phyloP scores from a whole-genome alignment of 2,113 vertebrate genomes.

The Pangasianodon hypophthalmus region DNA sequence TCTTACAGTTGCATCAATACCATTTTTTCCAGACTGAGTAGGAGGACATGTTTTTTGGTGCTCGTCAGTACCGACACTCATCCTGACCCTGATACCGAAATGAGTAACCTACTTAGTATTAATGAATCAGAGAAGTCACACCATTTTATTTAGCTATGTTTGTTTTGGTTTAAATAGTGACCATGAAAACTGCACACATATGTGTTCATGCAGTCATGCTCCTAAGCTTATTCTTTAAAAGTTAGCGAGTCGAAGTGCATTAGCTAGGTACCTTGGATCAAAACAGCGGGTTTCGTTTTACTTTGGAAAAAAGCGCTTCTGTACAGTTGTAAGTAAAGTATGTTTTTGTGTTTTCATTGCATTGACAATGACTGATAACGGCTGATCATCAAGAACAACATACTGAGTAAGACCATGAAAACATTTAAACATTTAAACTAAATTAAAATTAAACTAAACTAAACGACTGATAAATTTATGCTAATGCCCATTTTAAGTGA shows the following conservation, averaged over 20 bases:
- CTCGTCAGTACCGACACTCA: no score
- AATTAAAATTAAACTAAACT: no score
- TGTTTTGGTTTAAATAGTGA: not conserved
- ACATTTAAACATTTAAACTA: no score
- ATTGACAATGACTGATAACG: no score
- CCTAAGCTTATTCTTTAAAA: not conserved
- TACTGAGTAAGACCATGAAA: no score
- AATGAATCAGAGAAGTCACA: not conserved
- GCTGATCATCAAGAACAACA: no score
- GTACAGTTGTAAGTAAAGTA: no score
- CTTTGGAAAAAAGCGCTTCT: no score
- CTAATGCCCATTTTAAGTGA: not conserved
- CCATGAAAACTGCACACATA: not conserved
- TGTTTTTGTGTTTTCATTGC: no score
- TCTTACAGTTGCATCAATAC: not conserved
- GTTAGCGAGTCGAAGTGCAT: not conserved
- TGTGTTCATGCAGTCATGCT: not conserved
- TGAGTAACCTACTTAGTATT: not conserved
- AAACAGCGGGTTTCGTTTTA: no score
- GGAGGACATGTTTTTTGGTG: not conserved
- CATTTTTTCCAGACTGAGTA: no score
- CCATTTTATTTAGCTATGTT: not conserved
- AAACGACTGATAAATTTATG: no score
- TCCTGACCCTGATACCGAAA: not conserved
- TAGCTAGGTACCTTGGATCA: not conserved